Evolutionary conservation across 2,797 vertebrate species (phyloP).

Genomic region (Chromobotia macracanthus): DNA sequence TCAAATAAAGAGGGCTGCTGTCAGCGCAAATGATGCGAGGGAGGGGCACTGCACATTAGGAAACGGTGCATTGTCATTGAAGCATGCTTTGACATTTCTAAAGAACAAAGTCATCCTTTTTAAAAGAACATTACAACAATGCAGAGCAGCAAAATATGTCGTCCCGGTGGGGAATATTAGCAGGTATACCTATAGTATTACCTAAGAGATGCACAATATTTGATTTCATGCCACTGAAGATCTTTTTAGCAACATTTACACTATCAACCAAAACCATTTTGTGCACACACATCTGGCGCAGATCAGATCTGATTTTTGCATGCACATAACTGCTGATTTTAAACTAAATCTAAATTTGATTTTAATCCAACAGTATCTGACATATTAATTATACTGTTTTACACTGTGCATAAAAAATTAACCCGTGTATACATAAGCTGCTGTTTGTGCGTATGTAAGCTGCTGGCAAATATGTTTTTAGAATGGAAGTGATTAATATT

Average conservation of each 20-base stretch:
- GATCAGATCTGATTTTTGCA: background rate
- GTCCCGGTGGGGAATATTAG: conserved; percentile 32
- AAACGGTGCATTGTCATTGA: conserved; percentile 18
- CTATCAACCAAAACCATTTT: background rate
- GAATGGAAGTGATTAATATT: background rate
- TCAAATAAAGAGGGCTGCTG: conserved; percentile 18
- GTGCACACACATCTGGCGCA: background rate
- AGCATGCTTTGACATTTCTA: conserved; percentile 50
- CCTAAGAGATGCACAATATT: conserved; percentile 40
- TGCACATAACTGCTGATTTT: background rate
- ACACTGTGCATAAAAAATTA: too few relatives aligned
- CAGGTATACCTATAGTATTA: conserved; percentile 42
- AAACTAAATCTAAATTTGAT: background rate
- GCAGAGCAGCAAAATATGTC: background rate
- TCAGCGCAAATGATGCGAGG: conserved; percentile 3
- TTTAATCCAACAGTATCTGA: background rate
- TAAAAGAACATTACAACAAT: conserved; percentile 26
- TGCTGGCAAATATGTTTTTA: background rate
- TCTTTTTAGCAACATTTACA: background rate
- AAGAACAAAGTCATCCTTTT: conserved; percentile 39
- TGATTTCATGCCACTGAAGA: conserved; percentile 49
- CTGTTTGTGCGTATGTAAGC: background rate
- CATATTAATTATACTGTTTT: too few relatives aligned
- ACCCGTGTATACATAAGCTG: too few relatives aligned
- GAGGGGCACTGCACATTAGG: conserved; percentile 1